These are phyloP conservation scores for Drosophila guanche DNA, from an alignment of 1,140 invertebrate species.

Conservation along the genomic window DNA sequence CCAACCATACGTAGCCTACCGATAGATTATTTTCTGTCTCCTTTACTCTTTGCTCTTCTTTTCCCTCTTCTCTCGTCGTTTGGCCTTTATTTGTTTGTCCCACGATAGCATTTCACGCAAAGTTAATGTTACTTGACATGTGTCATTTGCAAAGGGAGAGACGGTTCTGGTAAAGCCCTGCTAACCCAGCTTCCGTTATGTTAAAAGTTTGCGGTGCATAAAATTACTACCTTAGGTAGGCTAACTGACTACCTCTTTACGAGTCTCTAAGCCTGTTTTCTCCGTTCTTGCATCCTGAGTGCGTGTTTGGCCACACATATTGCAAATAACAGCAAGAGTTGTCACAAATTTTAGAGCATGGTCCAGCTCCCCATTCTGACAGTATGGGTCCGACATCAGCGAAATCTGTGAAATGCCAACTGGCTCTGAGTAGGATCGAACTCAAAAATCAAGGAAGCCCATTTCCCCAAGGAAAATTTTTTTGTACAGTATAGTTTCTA, in stretches of 20 bases:
- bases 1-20: conserved; percentile 77
- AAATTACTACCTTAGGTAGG: conserved; percentile 79
- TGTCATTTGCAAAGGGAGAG: conserved; percentile 81
- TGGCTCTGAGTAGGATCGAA: conserved; percentile 26
- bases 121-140: conserved; percentile 82
- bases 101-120: conserved; percentile 77
- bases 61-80: background rate
- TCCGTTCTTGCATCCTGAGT: conserved; percentile 13
- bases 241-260: conserved; percentile 80
- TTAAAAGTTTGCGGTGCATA: conserved; percentile 82
- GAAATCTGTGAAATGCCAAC: conserved; percentile 31
- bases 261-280: conserved; percentile 21
- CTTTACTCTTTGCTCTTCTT: conserved; percentile 10
- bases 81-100: conserved; percentile 74
- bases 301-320: conserved; percentile 58
- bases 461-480: too few species aligned
- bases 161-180: conserved; percentile 54
- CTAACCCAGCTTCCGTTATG: conserved; percentile 81
- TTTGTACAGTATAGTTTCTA: too few species aligned
- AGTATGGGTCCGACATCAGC: too few species aligned
- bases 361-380: too few species aligned
- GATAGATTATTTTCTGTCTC: conserved; percentile 58
- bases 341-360: conserved; percentile 68
- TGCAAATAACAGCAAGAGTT: conserved; percentile 80
- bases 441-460: conserved; percentile 12